A percentile compares a stretch with the other conserved stretches of the same genome.
Conservation (phyloP, 2,888 invertebrate species). For the Eupithecia pulchellata region DNA sequence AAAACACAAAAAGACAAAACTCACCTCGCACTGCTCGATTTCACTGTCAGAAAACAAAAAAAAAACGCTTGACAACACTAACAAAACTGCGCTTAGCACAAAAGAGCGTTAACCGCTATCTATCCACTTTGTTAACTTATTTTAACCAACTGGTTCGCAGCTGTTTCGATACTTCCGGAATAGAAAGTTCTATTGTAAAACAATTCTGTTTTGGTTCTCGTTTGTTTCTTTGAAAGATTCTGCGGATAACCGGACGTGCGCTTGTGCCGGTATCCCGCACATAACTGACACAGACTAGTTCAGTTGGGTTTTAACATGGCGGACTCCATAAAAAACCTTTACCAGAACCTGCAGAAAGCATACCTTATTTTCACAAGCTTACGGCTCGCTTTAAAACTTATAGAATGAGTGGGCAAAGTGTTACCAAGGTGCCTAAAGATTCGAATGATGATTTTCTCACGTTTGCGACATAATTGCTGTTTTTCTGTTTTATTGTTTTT, state of each 20-base stretch:
- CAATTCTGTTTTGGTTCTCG: slow-evolving; percentile 21
- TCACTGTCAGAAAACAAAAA: slow-evolving; percentile 38
- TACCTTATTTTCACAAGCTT: slow-evolving; percentile 37
- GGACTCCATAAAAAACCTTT: slow-evolving; percentile 27
- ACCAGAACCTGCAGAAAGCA: slow-evolving; percentile 1
- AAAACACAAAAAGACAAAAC: slow-evolving; percentile 29
- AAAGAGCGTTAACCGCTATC: slow-evolving; percentile 56
- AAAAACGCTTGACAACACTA: slow-evolving; percentile 34
- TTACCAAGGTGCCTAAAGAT: neutral
- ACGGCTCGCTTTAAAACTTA: slow-evolving; percentile 23
- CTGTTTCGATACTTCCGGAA: slow-evolving; percentile 26
- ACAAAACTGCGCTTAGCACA: slow-evolving; percentile 57
- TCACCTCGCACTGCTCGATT: slow-evolving; percentile 41
- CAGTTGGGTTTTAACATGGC: slow-evolving; percentile 33
- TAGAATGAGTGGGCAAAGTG: neutral
- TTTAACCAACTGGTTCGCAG: slow-evolving; percentile 1
- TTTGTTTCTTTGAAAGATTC: slow-evolving; percentile 22
- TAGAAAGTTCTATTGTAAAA: slow-evolving; percentile 31
- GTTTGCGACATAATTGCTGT: slow-evolving; percentile 28
- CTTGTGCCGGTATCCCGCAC: slow-evolving; percentile 17
- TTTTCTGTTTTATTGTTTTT: slow-evolving; percentile 28
- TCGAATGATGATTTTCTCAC: slow-evolving; percentile 26
- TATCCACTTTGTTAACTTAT: neutral
- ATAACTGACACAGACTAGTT: slow-evolving; percentile 17
- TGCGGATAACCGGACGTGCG: slow-evolving; percentile 18